phyloP scores from a whole-genome alignment of 92 coral and sea anemone genomes.

The Actinostola sp. region DNA sequence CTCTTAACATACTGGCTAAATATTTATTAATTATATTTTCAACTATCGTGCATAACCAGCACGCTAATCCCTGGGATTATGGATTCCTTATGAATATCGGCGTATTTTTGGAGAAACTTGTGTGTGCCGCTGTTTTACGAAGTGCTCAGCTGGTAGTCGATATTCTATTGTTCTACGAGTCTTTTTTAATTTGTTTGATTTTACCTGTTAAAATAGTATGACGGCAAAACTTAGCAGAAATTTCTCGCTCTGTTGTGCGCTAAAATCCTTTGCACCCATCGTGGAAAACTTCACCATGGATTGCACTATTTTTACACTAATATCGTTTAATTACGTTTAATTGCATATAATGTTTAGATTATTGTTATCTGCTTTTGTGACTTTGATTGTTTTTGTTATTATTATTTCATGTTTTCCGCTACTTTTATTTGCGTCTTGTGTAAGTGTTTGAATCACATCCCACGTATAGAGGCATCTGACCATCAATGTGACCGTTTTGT shows the following conservation, averaged over 20 bases:
- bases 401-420: conserved; percentile 13
- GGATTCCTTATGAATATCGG: not conserved
- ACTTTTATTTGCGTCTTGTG: not conserved
- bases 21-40: not conserved
- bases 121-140: conserved; percentile 9
- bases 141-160: conserved; percentile 21
- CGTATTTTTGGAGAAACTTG: not conserved
- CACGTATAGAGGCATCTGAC: too few species aligned
- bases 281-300: not conserved
- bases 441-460: not conserved
- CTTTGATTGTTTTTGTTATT: conserved; percentile 27
- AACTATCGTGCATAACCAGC: not conserved
- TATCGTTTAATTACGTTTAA: conserved; percentile 12
- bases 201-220: conserved; percentile 2
- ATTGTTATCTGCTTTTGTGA: conserved; percentile 8
- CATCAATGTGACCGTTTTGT: too few species aligned
- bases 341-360: conserved; percentile 9
- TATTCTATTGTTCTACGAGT: conserved; percentile 6
- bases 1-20: not conserved
- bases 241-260: not conserved
- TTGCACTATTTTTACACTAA: not conserved
- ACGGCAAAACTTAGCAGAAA: not conserved
- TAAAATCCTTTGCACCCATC: not conserved
- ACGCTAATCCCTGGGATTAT: conserved; percentile 3
- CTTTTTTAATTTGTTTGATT: conserved; percentile 27